Percentiles rank a stretch among this genome's conserved stretches.
phyloP scores from a whole-genome alignment of 2,113 vertebrate genomes.

The human (Homo sapiens) region GRCh38 chr7:2735501-2736000 shows the following conservation, averaged over 20 bases:
- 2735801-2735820: accelerated
- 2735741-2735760: background rate
- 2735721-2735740: background rate
- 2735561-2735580: background rate
- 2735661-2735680: background rate
- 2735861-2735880: background rate
- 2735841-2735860: background rate
- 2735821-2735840: background rate
- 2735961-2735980: background rate
- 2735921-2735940: background rate
- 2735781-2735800: too few relatives aligned
- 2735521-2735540: background rate
- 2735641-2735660: background rate
- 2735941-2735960: too few relatives aligned
- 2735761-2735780: background rate
- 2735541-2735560: background rate
- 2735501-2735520: background rate
- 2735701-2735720: background rate
- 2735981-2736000: accelerated
- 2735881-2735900: accelerated
- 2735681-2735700: too few relatives aligned
- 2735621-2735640: background rate
- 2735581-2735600: background rate
- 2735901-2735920: background rate
- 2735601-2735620: background rate